A percentile compares a stretch with the other conserved stretches of the same genome.
phyloP scores from a whole-genome alignment of 2,113 vertebrate genomes.

The Callaeas wilsoni region DNA sequence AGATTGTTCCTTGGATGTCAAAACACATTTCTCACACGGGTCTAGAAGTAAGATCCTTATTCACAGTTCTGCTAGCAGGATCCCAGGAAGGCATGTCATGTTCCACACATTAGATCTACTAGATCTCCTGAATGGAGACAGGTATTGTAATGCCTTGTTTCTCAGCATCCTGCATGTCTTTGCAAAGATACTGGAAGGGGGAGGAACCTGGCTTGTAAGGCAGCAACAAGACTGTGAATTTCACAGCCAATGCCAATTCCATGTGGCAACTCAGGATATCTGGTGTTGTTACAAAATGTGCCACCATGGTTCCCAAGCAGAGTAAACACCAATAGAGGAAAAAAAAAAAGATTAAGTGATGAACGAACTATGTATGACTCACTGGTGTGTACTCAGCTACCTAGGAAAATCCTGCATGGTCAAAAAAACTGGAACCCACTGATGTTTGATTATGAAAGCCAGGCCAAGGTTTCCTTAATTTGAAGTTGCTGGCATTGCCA shows the following conservation, averaged over 20 bases:
- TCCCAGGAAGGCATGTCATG: neutral
- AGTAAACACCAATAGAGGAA: neutral
- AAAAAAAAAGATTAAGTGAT: neutral
- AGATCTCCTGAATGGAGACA: neutral
- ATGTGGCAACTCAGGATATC: neutral
- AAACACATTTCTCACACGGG: neutral
- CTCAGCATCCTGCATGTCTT: neutral
- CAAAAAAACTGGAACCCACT: neutral
- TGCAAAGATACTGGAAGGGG: neutral
- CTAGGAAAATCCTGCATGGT: neutral
- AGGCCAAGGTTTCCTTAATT: neutral
- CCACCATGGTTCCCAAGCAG: neutral
- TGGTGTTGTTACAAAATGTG: neutral
- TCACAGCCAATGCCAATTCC: neutral
- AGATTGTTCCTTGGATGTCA: neutral
- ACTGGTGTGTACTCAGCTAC: neutral
- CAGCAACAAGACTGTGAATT: neutral
- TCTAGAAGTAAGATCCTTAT: neutral
- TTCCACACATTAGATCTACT: neutral
- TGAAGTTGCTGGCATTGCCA: neutral
- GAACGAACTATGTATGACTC: neutral
- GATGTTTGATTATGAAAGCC: neutral
- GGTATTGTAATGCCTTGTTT: neutral
- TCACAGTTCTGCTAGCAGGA: neutral
- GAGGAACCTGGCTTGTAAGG: neutral